These are phyloP conservation scores for Mormyrus hasselquistii DNA, from an alignment of 2,797 vertebrate species.

Conservation along the genomic window DNA sequence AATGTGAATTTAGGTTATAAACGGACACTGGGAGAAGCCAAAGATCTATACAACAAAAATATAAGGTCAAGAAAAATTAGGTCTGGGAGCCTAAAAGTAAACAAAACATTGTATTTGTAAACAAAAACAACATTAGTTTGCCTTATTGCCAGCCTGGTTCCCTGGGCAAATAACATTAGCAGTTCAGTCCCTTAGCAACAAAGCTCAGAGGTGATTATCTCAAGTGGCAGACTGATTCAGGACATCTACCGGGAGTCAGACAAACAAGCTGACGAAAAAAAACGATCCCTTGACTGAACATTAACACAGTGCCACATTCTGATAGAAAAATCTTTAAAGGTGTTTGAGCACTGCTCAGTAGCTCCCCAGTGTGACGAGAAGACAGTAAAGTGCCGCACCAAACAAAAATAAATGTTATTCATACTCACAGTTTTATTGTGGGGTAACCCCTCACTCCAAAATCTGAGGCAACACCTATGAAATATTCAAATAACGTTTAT, in stretches of 20 bases:
- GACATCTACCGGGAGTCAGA: background rate
- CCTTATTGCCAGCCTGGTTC: background rate
- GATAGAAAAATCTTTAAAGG: background rate
- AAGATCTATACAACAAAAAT: background rate
- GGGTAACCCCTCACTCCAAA: constrained; percentile 96
- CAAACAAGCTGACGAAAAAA: background rate
- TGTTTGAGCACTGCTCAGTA: background rate
- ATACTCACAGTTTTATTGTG: constrained; percentile 97
- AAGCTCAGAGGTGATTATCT: background rate
- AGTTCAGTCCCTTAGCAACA: constrained; percentile 16
- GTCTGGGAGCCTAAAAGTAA: background rate
- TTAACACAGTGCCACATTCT: background rate
- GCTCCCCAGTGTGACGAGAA: background rate
- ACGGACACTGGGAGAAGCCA: background rate
- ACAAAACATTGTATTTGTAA: background rate
- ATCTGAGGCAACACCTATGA: constrained; percentile 88
- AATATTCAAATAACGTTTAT: constrained; percentile 30
- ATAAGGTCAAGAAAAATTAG: background rate
- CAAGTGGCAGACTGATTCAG: background rate
- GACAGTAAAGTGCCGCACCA: background rate
- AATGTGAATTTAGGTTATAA: background rate
- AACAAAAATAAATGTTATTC: background rate
- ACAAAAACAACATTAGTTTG: background rate
- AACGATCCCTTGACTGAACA: background rate
- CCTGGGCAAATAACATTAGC: constrained; percentile 8